Percentiles rank a stretch among this genome's conserved stretches.
phyloP scores from a whole-genome alignment of 2,113 vertebrate genomes.

The Sphaerodactylus townsendi region DNA sequence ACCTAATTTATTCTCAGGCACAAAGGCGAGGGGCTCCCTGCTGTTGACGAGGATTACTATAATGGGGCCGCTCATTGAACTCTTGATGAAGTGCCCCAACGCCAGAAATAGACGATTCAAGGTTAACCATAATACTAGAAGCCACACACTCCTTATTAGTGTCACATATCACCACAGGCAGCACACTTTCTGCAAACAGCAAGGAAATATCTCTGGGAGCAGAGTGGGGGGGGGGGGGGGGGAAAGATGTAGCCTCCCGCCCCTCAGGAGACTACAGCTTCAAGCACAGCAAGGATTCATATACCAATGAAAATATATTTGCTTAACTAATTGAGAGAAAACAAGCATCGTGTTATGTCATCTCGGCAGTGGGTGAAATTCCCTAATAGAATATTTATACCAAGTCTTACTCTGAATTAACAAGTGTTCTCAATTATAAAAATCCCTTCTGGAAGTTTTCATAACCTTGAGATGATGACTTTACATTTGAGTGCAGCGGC shows the following conservation, averaged over 20 bases:
- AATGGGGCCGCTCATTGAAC: neutral
- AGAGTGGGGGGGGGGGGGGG: neutral
- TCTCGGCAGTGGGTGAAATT: neutral
- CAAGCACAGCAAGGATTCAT: neutral
- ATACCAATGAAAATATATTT: neutral
- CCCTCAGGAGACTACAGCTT: neutral
- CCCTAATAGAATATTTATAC: neutral
- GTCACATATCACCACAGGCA: neutral
- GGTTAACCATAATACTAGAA: conserved; percentile 3
- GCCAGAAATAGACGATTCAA: neutral
- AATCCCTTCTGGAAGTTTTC: neutral
- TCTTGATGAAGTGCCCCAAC: neutral
- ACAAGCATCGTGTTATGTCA: neutral
- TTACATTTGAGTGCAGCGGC: neutral
- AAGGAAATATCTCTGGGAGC: neutral
- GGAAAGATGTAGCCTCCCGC: neutral
- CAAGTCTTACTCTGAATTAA: neutral
- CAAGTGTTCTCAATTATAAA: neutral
- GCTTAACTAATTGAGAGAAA: conserved; percentile 6
- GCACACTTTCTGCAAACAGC: rapidly evolving
- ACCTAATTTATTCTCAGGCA: conserved; percentile 1
- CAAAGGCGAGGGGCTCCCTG: neutral
- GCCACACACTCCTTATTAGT: neutral
- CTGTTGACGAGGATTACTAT: neutral
- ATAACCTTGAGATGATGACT: conserved; percentile 10